Percentiles rank a stretch among this genome's conserved stretches.
Conservation (phyloP, 37 sponge, comb jelly and placozoan species). For the Bolinopsis microptera region DNA sequence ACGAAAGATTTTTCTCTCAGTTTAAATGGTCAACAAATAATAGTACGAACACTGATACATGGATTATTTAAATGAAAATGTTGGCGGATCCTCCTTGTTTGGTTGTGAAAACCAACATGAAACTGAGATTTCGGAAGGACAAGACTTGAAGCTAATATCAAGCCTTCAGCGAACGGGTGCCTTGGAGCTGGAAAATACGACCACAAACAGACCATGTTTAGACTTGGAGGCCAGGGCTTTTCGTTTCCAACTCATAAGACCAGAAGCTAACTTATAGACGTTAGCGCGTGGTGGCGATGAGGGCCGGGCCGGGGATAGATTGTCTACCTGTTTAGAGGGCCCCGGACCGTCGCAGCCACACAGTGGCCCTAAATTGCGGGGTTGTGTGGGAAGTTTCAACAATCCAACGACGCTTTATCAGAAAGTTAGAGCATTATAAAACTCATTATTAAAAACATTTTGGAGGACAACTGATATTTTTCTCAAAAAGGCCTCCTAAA, state of each 20-base stretch:
- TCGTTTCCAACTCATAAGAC: slow-evolving; percentile 5
- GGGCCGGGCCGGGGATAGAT: slow-evolving; percentile 22
- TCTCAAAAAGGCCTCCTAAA: too few species aligned
- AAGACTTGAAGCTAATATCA: background rate
- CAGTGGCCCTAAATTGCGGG: background rate
- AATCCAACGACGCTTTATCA: too few species aligned
- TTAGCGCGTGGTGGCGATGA: background rate
- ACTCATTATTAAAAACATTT: too few species aligned
- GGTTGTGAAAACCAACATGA: too few species aligned
- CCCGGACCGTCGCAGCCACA: slow-evolving; percentile 62
- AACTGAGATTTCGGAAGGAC: background rate
- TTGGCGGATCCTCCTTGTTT: too few species aligned
- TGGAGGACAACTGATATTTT: too few species aligned
- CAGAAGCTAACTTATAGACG: background rate
- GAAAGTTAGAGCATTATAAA: too few species aligned
- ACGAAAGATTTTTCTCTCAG: too few species aligned
- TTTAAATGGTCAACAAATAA: too few species aligned
- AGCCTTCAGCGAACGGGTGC: background rate
- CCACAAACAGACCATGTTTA: background rate
- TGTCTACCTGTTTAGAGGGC: slow-evolving; percentile 39
- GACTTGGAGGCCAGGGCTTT: slow-evolving; percentile 13
- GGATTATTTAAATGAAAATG: too few species aligned
- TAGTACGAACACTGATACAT: too few species aligned
- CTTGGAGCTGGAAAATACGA: background rate
- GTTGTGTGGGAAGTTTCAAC: background rate